Evolutionary conservation across 2,797 vertebrate species (phyloP).

Genomic region (Cossypha niveicapilla): DNA sequence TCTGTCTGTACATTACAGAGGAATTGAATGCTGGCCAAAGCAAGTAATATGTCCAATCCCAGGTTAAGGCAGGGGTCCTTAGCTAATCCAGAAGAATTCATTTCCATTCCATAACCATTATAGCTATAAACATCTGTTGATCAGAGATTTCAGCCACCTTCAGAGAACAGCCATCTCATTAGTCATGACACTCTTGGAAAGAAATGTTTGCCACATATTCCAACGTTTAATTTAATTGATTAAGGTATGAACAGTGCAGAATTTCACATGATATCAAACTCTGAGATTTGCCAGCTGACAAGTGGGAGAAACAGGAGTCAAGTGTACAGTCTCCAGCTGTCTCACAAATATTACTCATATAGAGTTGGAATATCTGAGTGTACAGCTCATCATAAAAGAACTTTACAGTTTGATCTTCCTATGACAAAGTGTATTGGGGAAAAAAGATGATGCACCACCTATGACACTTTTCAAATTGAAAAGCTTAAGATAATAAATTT

Average conservation of each 20-base stretch:
- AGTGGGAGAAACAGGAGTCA: background rate
- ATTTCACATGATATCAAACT: background rate
- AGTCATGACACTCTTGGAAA: background rate
- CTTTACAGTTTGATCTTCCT: background rate
- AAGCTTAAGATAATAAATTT: background rate
- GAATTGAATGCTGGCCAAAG: background rate
- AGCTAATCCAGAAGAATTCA: background rate
- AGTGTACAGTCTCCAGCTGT: background rate
- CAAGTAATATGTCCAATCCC: background rate
- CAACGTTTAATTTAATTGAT: background rate
- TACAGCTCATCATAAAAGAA: background rate
- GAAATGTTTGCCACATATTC: background rate
- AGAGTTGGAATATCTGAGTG: background rate
- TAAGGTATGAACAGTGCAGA: background rate
- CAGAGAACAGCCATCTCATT: background rate
- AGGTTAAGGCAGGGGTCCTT: background rate
- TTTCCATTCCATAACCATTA: background rate
- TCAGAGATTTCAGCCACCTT: background rate
- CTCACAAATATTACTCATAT: background rate
- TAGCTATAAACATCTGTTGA: background rate
- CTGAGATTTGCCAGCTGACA: background rate
- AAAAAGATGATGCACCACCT: background rate
- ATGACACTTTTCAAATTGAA: background rate
- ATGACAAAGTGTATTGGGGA: background rate
- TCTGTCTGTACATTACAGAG: background rate